Conservation (phyloP, 2,797 vertebrate species). For the Emys orbicularis region DNA sequence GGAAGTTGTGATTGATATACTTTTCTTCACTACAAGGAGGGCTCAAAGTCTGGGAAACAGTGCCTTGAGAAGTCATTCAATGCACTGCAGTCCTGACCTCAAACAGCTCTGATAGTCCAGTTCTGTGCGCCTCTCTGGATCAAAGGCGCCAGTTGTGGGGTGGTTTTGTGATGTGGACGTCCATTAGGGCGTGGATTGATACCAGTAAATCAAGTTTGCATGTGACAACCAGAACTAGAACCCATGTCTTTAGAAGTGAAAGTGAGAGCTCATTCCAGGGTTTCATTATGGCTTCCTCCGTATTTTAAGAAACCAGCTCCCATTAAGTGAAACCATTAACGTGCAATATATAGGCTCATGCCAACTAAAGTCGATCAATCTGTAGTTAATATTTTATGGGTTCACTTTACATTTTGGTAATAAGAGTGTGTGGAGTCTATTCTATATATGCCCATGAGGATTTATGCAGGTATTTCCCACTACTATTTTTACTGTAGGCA, state of each 20-base stretch:
- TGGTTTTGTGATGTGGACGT: neutral
- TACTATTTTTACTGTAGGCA: conserved; percentile 22
- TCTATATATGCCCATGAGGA: neutral
- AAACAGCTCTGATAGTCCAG: neutral
- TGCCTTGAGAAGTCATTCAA: neutral
- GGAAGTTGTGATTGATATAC: neutral
- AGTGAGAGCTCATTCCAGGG: neutral
- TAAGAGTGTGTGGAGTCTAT: conserved; percentile 12
- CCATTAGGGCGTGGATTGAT: neutral
- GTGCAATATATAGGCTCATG: conserved; percentile 55
- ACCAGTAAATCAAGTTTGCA: neutral
- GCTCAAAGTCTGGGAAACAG: neutral
- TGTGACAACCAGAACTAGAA: neutral
- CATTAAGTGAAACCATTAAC: conserved; percentile 73
- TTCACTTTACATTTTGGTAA: conserved; percentile 62
- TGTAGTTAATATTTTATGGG: conserved; percentile 78
- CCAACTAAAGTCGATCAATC: conserved; percentile 77
- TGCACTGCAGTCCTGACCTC: neutral
- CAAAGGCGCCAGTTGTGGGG: neutral
- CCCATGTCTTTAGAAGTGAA: neutral
- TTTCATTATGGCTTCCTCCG: conserved; percentile 26
- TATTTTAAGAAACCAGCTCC: conserved; percentile 60
- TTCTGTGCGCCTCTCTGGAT: neutral
- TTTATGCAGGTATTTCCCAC: neutral
- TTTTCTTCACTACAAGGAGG: neutral